Evolutionary conservation across 2,797 vertebrate genomes (phyloP), one percentile per base, ranked within the genome.

Genomic region (Parambassis ranga): DNA sequence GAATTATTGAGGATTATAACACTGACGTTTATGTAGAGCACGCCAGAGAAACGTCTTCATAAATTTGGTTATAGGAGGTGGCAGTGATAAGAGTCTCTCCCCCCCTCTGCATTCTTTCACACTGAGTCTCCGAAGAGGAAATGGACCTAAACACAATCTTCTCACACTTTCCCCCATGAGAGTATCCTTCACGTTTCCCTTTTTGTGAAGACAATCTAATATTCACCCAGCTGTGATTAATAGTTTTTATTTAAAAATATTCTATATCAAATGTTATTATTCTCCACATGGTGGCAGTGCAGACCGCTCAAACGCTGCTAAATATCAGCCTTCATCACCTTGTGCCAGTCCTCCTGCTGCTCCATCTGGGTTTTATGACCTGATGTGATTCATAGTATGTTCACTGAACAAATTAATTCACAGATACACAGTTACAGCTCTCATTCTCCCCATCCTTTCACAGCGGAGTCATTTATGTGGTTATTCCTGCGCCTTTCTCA

Each of bases 1-100:
- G 73, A 84, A 87, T 89, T 88, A 87, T 39, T 58, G 47, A 61
- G 81, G 83, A 89, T 87, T 88, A 89, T 28, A 27, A 78, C 43
- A 11, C 48, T 70, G 83, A 76, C 43, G 22, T 78, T 61, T 61
- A 46, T 14, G 43, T 42, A 7, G 63, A 62, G 63, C 37, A 3
- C 7, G 69, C 84, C 86, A 89, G 63, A 75, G 57, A 80, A 77
- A 77, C 6, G 75, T 84, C 84, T 66, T 60, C 44, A 78, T 86
- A 83, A 75, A 83, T 84, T 51, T 48, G 51, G 43, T 59, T 58
- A 18, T 51, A 73, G 60, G 81, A 88, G 84, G 85, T 83, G 82
- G 63, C 31, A 32, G 66, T 79, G 86, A 90, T 85, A 70, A 81
- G 79, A 77, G 57, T 35, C 28, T 30, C 57, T 37, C 44, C 35